Evolutionary conservation across 2,113 vertebrate species (phyloP), one percentile per base, ranked within the genome.

Genomic region (Nicator chloris): DNA sequence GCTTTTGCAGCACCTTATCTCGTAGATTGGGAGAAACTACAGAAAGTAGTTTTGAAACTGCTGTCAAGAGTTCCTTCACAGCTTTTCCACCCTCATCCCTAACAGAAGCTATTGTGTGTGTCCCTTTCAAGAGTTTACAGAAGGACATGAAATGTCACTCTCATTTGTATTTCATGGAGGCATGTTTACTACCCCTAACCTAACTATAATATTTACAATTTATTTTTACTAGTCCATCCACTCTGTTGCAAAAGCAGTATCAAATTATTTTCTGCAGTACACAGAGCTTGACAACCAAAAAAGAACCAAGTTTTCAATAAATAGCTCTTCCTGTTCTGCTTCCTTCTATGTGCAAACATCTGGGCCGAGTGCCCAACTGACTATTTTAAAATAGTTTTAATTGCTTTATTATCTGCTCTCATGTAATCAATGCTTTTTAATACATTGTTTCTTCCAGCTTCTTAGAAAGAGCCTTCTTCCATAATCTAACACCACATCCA

Each of bases 351-450:
- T 66, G 79, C 70, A 95, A 95, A 82, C 37, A 96, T 82, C 86
- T 95, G 92, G 87, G 81, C 68, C 63, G 63, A 90, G 44, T 51
- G 83, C 94, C 91, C 68, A 42, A 60, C 9, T 91, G 84, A 70
- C 64, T 63, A 59, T 37, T 86, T 85, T 79, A 78, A 85, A 88
- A 77, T 72, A 82, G 83, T 56, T 96, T 76, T 87, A 94, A 93
- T 93, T 94, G 87, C 80, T 94, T 90, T 95, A 71, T 87, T 93
- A 91, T 56, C 66, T 93, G 76, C 60, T 71, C 15, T 88, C 53
- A 49, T 90, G 49, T 82, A 94, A 96, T 78, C 86, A 92, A 86
- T 92, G 77, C 53, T 79, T 86, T 94, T 93, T 84, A 95, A 86
- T 77, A 51, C 1, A 8, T 28, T 75, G 45, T 71, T 95, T 83